Conservation (phyloP, 1,140 invertebrate genomes). For the Callitettix versicolor region DNA sequence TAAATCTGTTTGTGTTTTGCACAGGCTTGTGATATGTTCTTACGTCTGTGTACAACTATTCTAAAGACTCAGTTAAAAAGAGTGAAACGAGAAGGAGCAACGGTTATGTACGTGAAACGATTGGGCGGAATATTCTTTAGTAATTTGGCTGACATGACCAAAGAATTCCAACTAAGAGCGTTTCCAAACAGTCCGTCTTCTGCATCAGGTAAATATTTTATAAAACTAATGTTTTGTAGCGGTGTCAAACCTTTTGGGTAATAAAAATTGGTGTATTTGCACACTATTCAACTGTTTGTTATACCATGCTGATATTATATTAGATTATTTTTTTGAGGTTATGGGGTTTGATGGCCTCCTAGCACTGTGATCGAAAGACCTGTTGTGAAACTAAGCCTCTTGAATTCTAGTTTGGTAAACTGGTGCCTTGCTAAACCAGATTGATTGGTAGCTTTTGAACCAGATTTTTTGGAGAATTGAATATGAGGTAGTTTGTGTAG, state of each 20-base stretch:
- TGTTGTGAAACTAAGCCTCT: too few relatives aligned
- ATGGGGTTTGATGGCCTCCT: too few relatives aligned
- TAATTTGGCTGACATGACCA: constrained; percentile 74
- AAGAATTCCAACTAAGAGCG: constrained; percentile 65
- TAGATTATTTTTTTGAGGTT: too few relatives aligned
- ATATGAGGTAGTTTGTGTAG: too few relatives aligned
- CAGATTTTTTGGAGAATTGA: too few relatives aligned
- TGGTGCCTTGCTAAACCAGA: too few relatives aligned
- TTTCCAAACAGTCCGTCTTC: constrained; percentile 65
- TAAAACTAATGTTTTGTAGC: not conserved
- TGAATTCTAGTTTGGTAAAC: too few relatives aligned
- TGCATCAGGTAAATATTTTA: constrained; percentile 38
- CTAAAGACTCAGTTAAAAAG: constrained; percentile 73
- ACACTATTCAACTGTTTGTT: not conserved
- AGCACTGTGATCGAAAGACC: too few relatives aligned
- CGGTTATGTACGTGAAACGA: constrained; percentile 71
- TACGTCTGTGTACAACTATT: constrained; percentile 72
- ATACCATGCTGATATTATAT: too few relatives aligned
- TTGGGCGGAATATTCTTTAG: constrained; percentile 80
- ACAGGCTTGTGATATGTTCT: constrained; percentile 72
- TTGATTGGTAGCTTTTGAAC: too few relatives aligned
- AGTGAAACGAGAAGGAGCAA: constrained; percentile 80
- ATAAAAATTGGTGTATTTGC: not conserved
- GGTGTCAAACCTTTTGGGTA: too few relatives aligned
- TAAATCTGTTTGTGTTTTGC: constrained; percentile 13